Percentiles rank a stretch among this genome's conserved stretches.
Evolutionary conservation across 2,888 invertebrate species (phyloP).

Genomic region (Odontocerum albicorne): DNA sequence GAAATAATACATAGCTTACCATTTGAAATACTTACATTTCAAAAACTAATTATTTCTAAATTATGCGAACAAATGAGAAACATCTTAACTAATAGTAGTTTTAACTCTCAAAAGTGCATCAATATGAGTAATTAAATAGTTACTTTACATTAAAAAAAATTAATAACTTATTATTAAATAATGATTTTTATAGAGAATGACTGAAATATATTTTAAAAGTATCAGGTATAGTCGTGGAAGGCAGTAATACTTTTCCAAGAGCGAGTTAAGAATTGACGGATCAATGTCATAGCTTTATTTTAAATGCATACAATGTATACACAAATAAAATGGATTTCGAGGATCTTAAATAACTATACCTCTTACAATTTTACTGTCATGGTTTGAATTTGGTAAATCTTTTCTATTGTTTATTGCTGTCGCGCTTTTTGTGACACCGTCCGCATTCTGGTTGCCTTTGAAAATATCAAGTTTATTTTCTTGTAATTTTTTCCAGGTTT

Average conservation of each 20-base stretch:
- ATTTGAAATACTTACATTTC: too few relatives aligned
- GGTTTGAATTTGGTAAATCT: slow-evolving; percentile 29
- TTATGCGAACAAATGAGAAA: slow-evolving; percentile 14
- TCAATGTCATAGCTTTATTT: slow-evolving; percentile 11
- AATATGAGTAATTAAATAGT: slow-evolving; percentile 18
- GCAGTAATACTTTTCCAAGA: slow-evolving; percentile 4
- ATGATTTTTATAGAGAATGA: not conserved
- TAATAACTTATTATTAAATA: slow-evolving; percentile 15
- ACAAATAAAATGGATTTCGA: slow-evolving; percentile 19
- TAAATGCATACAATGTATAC: slow-evolving; percentile 36
- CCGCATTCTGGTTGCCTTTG: slow-evolving; percentile 31
- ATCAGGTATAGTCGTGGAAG: slow-evolving; percentile 20
- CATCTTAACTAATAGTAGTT: slow-evolving; percentile 23
- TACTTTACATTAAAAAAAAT: slow-evolving; percentile 22
- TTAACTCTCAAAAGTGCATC: too few relatives aligned
- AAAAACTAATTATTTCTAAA: not conserved
- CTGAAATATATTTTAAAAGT: slow-evolving; percentile 2
- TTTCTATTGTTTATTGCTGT: slow-evolving; percentile 21
- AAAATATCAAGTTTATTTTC: slow-evolving; percentile 55
- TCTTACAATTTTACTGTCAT: slow-evolving; percentile 27
- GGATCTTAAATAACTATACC: slow-evolving; percentile 29
- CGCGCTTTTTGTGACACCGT: slow-evolving; percentile 12
- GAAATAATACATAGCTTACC: too few relatives aligned
- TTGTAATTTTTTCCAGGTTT: slow-evolving; percentile 79
- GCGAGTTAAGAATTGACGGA: slow-evolving; percentile 4